Conservation (phyloP, 2,888 invertebrate species). For the Silvanus unidentatus region DNA sequence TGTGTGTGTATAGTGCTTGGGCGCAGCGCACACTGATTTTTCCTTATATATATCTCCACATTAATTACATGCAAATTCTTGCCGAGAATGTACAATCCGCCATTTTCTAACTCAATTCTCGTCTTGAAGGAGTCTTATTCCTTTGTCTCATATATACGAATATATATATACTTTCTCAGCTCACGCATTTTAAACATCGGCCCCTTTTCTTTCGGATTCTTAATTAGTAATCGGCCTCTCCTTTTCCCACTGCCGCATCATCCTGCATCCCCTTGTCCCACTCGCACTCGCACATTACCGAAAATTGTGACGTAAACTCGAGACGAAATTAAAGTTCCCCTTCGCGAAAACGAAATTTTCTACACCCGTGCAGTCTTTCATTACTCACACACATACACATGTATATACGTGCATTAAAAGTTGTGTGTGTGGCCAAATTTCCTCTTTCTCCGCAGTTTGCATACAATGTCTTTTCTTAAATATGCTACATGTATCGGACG, state of each 20-base stretch:
- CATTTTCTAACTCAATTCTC: slow-evolving; percentile 47
- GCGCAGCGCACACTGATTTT: slow-evolving; percentile 37
- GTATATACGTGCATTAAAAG: slow-evolving; percentile 18
- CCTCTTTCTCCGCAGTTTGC: slow-evolving; percentile 25
- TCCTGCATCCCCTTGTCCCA: not conserved
- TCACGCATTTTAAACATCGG: slow-evolving; percentile 51
- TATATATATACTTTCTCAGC: slow-evolving; percentile 39
- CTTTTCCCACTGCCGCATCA: slow-evolving; percentile 42
- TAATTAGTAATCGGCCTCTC: slow-evolving; percentile 60
- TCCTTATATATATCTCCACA: slow-evolving; percentile 38
- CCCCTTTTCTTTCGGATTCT: slow-evolving; percentile 63
- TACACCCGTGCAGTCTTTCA: slow-evolving; percentile 49
- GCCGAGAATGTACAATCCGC: slow-evolving; percentile 47
- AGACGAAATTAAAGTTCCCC: slow-evolving; percentile 45
- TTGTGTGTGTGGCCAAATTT: slow-evolving; percentile 29
- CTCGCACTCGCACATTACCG: slow-evolving; percentile 46
- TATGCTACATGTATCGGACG: slow-evolving; percentile 39
- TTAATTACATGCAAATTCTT: slow-evolving; percentile 49
- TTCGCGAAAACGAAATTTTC: slow-evolving; percentile 47
- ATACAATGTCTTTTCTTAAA: slow-evolving; percentile 40
- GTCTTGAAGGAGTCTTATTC: slow-evolving; percentile 44
- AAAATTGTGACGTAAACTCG: slow-evolving; percentile 46
- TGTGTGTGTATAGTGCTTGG: slow-evolving; percentile 20
- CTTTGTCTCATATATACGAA: slow-evolving; percentile 46
- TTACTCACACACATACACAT: slow-evolving; percentile 40